phyloP scores from a whole-genome alignment of 2,888 invertebrate genomes.

The Carpatolechia fugitivella region DNA sequence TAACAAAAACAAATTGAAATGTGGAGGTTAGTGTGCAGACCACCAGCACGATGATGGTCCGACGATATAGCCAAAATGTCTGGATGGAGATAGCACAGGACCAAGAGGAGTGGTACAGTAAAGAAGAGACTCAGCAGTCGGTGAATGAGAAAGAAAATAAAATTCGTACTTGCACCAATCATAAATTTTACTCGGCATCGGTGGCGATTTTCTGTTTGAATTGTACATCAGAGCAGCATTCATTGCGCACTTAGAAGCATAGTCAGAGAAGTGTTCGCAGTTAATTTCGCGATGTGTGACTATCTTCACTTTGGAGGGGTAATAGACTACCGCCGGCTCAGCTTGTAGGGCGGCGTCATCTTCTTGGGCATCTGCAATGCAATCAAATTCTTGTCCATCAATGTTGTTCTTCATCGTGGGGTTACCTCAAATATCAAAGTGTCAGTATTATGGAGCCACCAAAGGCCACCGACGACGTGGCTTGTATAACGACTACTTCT shows the following conservation, averaged over 20 bases:
- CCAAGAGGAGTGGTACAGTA: too few species aligned
- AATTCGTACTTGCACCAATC: constrained; percentile 59
- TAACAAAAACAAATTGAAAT: too few species aligned
- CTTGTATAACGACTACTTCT: too few species aligned
- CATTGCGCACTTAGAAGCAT: constrained; percentile 52
- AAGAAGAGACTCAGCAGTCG: too few species aligned
- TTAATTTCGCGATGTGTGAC: constrained; percentile 41
- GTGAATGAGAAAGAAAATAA: neutral
- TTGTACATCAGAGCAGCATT: constrained; percentile 57
- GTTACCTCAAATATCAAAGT: too few species aligned
- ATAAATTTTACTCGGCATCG: constrained; percentile 47
- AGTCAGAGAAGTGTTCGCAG: constrained; percentile 52
- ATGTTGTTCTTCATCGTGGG: too few species aligned
- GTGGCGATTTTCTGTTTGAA: constrained; percentile 50
- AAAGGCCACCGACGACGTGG: too few species aligned
- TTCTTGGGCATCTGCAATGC: neutral
- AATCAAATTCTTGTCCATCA: neutral
- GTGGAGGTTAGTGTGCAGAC: too few species aligned
- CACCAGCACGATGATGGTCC: too few species aligned
- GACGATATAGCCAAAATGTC: too few species aligned
- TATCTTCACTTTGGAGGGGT: neutral
- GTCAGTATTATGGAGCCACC: too few species aligned
- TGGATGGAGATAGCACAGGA: too few species aligned
- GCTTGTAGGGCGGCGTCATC: neutral
- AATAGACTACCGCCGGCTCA: neutral